These are phyloP conservation scores for Antrozous pallidus DNA, from an alignment of 2,797 vertebrate genomes.

Conservation along the genomic window DNA sequence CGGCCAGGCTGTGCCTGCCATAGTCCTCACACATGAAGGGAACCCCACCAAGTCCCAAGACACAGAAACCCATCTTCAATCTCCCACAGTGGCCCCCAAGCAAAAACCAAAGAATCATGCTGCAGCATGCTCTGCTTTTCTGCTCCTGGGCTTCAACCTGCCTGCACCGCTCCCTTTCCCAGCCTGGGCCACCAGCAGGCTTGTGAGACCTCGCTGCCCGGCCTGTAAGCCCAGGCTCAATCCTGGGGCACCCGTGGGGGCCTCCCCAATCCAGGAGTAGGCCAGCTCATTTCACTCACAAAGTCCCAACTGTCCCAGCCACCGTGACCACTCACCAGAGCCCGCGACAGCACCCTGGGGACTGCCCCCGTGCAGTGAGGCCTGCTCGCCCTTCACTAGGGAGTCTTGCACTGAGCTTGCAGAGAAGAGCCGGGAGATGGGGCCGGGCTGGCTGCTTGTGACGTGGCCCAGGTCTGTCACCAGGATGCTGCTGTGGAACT, in stretches of 20 bases:
- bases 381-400: constrained; percentile 89
- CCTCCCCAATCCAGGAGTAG: neutral
- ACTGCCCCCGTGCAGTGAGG: constrained; percentile 81
- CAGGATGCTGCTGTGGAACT: constrained; percentile 88
- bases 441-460: constrained; percentile 79
- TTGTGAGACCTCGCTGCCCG: neutral
- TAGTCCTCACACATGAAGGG: neutral
- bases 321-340: constrained; percentile 83
- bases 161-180: accelerated
- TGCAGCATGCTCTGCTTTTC: accelerated
- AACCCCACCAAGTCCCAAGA: neutral
- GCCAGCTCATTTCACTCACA: neutral
- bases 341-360: constrained; percentile 82
- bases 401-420: constrained; percentile 79
- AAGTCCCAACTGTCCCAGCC: neutral
- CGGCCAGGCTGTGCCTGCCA: neutral
- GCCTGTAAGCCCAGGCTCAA: neutral
- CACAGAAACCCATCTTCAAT: neutral
- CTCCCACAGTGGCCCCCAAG: neutral
- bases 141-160: neutral
- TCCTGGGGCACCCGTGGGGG: accelerated
- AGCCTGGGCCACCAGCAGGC: neutral
- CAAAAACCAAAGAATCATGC: neutral
- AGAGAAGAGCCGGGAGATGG: constrained; percentile 82
- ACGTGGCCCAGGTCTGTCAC: constrained; percentile 82